Conservation (phyloP, 2,797 vertebrate species). For the Syndactyla subalaris region DNA sequence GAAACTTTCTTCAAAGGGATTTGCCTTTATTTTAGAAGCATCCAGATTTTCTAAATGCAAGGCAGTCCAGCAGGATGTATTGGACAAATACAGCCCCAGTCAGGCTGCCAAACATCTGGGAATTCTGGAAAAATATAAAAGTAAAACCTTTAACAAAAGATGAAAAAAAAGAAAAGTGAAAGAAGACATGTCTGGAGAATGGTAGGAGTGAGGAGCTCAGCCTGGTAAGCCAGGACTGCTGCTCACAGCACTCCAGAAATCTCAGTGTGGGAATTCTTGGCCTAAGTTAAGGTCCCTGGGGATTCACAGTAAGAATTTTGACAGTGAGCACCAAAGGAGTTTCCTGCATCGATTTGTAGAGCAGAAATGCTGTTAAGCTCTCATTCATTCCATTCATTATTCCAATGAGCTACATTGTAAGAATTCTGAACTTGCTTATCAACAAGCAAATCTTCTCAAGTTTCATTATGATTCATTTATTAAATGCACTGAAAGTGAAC, state of each 20-base stretch:
- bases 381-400: neutral
- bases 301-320: neutral
- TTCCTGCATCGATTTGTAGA: neutral
- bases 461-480: neutral
- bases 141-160: neutral
- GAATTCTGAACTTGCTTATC: neutral
- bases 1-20: neutral
- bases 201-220: neutral
- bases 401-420: neutral
- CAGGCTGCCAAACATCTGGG: constrained; percentile 7
- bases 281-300: neutral
- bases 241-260: neutral
- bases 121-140: neutral
- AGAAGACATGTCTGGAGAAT: neutral
- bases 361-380: neutral
- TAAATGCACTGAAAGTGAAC: neutral
- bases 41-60: neutral
- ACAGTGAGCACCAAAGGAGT: neutral
- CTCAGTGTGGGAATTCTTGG: neutral
- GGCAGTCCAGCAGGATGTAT: neutral
- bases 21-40: neutral
- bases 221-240: neutral
- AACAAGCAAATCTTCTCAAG: neutral
- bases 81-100: neutral
- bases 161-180: no score